Percentiles rank a stretch among this genome's conserved stretches.
Conservation (phyloP, 2,888 invertebrate genomes). For the Dexiosoma caninum region DNA sequence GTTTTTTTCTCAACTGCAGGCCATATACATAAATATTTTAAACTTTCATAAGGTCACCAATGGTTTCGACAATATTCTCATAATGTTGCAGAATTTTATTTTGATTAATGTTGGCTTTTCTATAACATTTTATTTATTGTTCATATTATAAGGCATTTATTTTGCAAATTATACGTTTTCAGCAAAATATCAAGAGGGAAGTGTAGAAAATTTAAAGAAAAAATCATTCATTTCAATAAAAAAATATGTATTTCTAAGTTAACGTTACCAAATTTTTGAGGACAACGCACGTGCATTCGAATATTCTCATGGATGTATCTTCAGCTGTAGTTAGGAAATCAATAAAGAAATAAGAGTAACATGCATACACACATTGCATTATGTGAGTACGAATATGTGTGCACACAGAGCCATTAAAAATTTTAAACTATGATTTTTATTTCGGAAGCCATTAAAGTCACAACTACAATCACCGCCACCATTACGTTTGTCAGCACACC, state of each 20-base stretch:
- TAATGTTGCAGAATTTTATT: constrained; percentile 33
- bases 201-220: neutral
- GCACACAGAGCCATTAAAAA: constrained; percentile 75
- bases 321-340: too few species aligned
- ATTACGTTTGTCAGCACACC: constrained; percentile 3
- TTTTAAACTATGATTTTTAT: constrained; percentile 74
- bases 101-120: constrained; percentile 73
- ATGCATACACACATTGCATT: neutral
- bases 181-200: neutral
- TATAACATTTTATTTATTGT: constrained; percentile 55
- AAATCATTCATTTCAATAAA: too few species aligned
- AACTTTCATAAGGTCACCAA: constrained; percentile 69
- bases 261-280: too few species aligned
- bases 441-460: constrained; percentile 78
- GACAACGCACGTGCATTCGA: neutral
- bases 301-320: too few species aligned
- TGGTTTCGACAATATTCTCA: constrained; percentile 15
- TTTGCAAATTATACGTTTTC: constrained; percentile 58
- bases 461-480: constrained; percentile 69
- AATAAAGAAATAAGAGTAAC: neutral
- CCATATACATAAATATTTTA: constrained; percentile 35
- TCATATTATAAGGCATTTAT: constrained; percentile 18
- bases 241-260: too few species aligned
- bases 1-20: neutral
- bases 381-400: neutral